Evolutionary conservation across 1,140 invertebrate species (phyloP).

Genomic region (Batillaria attramentaria): DNA sequence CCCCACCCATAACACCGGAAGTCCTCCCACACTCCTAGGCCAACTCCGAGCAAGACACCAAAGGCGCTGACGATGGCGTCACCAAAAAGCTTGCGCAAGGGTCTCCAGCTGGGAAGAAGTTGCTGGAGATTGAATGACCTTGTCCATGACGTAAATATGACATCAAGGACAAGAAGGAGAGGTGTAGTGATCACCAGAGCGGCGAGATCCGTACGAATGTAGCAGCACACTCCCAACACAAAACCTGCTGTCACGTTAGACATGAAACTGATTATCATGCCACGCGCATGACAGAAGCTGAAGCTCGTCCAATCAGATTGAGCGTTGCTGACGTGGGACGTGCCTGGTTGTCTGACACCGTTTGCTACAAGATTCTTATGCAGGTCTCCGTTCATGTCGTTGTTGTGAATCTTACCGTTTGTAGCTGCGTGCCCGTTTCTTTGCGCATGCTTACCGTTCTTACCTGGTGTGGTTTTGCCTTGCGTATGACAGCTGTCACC

Average conservation of each 20-base stretch:
- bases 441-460: too few species aligned
- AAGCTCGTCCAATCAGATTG: too few species aligned
- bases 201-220: conserved; percentile 52
- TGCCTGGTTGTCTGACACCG: too few species aligned
- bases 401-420: too few species aligned
- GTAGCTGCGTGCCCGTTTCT: too few species aligned
- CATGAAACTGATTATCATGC: too few species aligned
- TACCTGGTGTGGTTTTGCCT: too few species aligned
- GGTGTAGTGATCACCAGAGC: conserved; percentile 43
- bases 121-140: not conserved
- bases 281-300: too few species aligned
- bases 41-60: conserved; percentile 26
- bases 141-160: conserved; percentile 1
- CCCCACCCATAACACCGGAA: conserved; percentile 50
- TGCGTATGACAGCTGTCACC: too few species aligned
- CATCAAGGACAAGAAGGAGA: conserved; percentile 7
- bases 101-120: conserved; percentile 22
- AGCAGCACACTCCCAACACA: conserved; percentile 49
- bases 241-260: conserved; percentile 44
- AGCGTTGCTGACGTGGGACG: too few species aligned
- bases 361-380: too few species aligned
- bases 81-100: conserved; percentile 1
- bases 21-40: conserved; percentile 54
- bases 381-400: too few species aligned
- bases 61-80: not conserved